These are phyloP conservation scores for Agelas oroides DNA, from an alignment of 37 sponge, comb jelly and placozoan species.

Conservation along the genomic window DNA sequence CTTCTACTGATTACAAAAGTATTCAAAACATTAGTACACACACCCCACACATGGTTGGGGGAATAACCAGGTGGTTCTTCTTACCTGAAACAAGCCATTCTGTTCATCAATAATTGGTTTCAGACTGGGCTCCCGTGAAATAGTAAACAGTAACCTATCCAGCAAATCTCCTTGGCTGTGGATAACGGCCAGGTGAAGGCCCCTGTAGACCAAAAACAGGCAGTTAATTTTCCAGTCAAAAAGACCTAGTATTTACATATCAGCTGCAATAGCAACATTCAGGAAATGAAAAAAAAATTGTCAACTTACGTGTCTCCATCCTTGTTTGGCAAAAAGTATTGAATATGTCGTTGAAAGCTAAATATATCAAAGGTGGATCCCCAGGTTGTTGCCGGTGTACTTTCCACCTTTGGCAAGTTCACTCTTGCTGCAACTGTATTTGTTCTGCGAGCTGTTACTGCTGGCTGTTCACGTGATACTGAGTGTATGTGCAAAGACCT, in stretches of 20 bases:
- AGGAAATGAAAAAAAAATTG: not conserved
- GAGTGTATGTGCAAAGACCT: no score
- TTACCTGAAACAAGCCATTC: constrained; percentile 74
- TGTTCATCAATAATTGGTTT: constrained; percentile 58
- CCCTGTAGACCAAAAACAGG: constrained; percentile 37
- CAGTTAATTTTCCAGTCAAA: not conserved
- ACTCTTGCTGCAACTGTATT: no score
- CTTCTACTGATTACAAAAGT: no score
- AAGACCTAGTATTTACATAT: not conserved
- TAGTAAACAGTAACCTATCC: constrained; percentile 27
- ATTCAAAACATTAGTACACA: not conserved
- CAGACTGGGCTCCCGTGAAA: constrained; percentile 50
- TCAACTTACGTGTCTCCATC: constrained; percentile 88
- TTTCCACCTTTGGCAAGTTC: not conserved
- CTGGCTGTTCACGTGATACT: no score
- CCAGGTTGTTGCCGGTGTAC: not conserved
- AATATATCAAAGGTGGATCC: not conserved
- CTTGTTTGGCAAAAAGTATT: constrained; percentile 59
- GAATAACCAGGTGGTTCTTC: constrained; percentile 13
- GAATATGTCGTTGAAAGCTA: constrained; percentile 33
- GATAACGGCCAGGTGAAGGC: constrained; percentile 80
- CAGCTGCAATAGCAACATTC: not conserved
- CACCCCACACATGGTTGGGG: not conserved
- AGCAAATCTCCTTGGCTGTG: constrained; percentile 46
- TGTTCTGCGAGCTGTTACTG: no score